Evolutionary conservation across 2,113 vertebrate species (phyloP), one percentile per base, ranked within the genome.

Genomic region (Rhynchopsitta pachyrhyncha): DNA sequence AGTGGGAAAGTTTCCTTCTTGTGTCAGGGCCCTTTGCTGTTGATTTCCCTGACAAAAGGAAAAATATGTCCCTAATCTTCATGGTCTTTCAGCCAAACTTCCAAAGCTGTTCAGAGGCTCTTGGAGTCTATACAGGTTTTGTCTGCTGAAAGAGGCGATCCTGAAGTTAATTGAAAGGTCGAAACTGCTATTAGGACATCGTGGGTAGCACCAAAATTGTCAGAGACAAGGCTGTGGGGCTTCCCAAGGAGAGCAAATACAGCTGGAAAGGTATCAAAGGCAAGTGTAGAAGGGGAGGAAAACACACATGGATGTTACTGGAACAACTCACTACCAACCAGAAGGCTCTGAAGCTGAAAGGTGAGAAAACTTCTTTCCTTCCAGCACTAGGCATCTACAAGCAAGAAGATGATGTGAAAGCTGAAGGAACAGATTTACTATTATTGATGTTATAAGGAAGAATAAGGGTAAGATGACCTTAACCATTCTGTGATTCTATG

Each of bases 1-100:
- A 96, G 93, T 96, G 95, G 95, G 93, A 96, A 97, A 95, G 86
- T 91, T 93, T 91, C 80, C 83, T 96, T 84, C 77, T 78, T 78
- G 33, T 93, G 37, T 47, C 11, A 3, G 74, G 41, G 77, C 82
- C 35, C 64, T 91, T 77, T 86, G 90, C 93, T 87, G 77, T 87
- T 78, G 69, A 94, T 95, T 95, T 94, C 57, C 84, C 90, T 89
- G 67, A 94, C 86, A 96, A 97, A 96, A 94, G 86, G 91, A 62
- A 92, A 95, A 96, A 93, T 86, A 97, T 86, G 83, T 89, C 90
- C 82, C 79, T 94, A 95, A 93, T 92, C 92, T 94, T 88, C 86
- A 82, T 19, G 76, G 79, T 91, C 67, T 94, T 95, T 86, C 86
- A 95, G 80, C 39, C 91, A 95, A 86, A 52, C 82, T 92, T 71